Base-by-base conservation (phyloP, 2,888 invertebrate species). In the Rugalucina vietnamica region DNA sequence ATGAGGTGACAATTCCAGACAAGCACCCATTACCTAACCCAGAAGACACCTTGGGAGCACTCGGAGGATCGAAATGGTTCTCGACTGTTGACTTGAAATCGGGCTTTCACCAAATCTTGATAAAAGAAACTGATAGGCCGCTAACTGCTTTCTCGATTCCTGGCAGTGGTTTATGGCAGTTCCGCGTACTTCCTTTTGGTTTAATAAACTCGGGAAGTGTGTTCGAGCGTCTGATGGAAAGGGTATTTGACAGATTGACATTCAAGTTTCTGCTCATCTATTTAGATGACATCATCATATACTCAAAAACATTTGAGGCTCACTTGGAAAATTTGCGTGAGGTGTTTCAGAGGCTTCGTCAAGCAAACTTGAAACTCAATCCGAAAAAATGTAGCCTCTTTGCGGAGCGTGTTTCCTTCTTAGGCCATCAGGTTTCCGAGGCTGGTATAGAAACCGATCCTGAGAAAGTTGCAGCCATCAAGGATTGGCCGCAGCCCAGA, bases 1-100 rank as follows among this genome's bases (percentile, higher is more conserved):
- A 84, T 81, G 65, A 77, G 21, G 49, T 79, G 0, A 69, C 34
- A 5, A 69, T 32, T 12, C 36, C 34, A 27, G 84, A 88, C 18
- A 74, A 70, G 57, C 86, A 86, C 21, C 86, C 82, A 12, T 39
- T 88, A 43, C 85, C 85, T 5, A 74, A 85, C 32, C 81, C 80
- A 36, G 82, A 87, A 14, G 76, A 85, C 14, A 70, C 84, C 1
- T 57, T 88, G 1, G 82, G 84, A 57, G 73, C 79, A 49, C 27
- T 85, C 2, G 43, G 82, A 5, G 81, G 88, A 8, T 71, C 83
- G 12, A 79, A 76, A 27, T 86, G 81, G 74, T 88, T 81, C 29
- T 79, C 74, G 74, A 78, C 79, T 2, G n/a, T 85, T 2, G 86
- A 86, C 43, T 75, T 76, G 29, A 76, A 79, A 49, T 72, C 60